Base-by-base conservation (phyloP, 2,113 vertebrate genomes). In the Excalfactoria chinensis region DNA sequence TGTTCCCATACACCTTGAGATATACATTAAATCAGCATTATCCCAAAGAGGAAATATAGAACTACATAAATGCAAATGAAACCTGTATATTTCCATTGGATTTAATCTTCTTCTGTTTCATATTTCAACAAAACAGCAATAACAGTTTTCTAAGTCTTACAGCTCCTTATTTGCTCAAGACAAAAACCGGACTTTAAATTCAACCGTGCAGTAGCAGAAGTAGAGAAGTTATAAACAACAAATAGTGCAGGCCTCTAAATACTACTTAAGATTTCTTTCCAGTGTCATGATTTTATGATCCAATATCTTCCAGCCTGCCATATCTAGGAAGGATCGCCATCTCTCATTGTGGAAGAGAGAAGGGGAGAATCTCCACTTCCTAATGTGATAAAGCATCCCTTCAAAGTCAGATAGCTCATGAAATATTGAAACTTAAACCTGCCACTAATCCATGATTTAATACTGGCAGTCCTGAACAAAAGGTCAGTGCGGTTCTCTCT, bases 201-300 rank as follows among this genome's bases (percentile, higher is more conserved):
- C 30, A 75, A 56, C 8, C 71, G n/a, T 75, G 16, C 6, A 84
- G 16, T 9, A 6, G 56, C 43, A 88, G 44, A 74, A 11, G 18
- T 7, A 83, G 14, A 49, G 86, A 93, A 75, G 35, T 75, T 86
- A n/a, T 64, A 81, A 86, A 34, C 34, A 86, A 17, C 11, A 90
- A 89, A 43, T 1, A 46, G 21, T 48, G 26, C 19, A 86, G n/a
- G 35, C 21, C 49, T 72, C 34, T 67, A 90, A 95, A 89, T 88
- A 88, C 76, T 84, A 40, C 35, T 63, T 59, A 62, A 69, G 69
- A 86, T 93, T 84, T 30, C 40, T 93, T 94, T 89, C 66, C 48
- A 43, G 34, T 85, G 85, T 93, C 80, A 80, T 80, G 85, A 70
- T 91, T 96, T 93, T 94, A 95, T 88, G 71, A 80, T 26, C 59